A percentile compares a stretch with the other conserved stretches of the same genome.
These are phyloP conservation scores for Amiota minor DNA, from an alignment of 2,888 invertebrate species.

Conservation along the genomic window DNA sequence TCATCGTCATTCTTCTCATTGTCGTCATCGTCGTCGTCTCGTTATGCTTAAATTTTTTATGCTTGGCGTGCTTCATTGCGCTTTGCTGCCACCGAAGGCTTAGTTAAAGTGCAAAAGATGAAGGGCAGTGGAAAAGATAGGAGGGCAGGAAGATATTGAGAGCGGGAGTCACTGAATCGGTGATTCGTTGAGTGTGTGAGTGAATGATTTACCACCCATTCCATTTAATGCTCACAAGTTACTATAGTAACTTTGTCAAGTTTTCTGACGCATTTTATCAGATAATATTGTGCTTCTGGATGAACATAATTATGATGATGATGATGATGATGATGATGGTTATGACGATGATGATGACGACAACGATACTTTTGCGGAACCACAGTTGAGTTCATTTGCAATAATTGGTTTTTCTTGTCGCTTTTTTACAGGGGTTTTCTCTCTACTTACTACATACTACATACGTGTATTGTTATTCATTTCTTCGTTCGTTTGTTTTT, in stretches of 20 bases:
- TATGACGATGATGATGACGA: conserved; percentile 18
- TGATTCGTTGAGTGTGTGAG: neutral
- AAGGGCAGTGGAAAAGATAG: too few relatives aligned
- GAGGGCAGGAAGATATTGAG: too few relatives aligned
- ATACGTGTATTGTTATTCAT: conserved; percentile 1
- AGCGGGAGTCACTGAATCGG: too few relatives aligned
- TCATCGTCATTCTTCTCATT: too few relatives aligned
- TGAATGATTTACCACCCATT: neutral
- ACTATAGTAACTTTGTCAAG: conserved; percentile 28
- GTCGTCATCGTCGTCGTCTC: too few relatives aligned
- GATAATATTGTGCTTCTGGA: conserved; percentile 48
- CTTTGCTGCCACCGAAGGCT: too few relatives aligned
- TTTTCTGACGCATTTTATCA: conserved; percentile 29
- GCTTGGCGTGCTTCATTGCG: too few relatives aligned
- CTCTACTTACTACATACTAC: neutral
- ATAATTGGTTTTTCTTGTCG: conserved; percentile 71
- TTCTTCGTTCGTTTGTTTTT: neutral
- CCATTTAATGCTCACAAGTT: conserved; percentile 13
- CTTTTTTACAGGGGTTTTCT: conserved; percentile 41
- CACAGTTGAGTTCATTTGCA: conserved; percentile 72
- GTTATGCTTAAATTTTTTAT: too few relatives aligned
- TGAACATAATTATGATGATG: conserved; percentile 62
- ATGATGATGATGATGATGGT: conserved; percentile 8
- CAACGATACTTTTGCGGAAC: conserved; percentile 69
- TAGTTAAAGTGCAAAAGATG: too few relatives aligned